Conservation (phyloP, 1,140 invertebrate genomes). For the Cydia amplana region DNA sequence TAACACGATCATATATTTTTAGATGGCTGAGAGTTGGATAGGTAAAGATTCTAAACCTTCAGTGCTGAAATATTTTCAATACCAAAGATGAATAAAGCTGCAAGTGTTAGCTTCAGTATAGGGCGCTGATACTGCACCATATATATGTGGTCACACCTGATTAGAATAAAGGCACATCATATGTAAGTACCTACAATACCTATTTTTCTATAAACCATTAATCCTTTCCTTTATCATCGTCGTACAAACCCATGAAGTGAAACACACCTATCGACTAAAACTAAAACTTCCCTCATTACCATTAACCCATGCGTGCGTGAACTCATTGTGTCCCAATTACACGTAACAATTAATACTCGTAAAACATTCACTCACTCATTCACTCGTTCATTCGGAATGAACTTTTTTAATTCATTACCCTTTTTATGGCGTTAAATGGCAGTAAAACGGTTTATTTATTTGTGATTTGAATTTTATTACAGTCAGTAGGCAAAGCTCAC, state of each 20-base stretch:
- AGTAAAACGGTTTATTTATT: constrained; percentile 63
- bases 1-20: not conserved
- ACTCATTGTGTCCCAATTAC: constrained; percentile 38
- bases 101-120: no score
- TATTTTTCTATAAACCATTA: not conserved
- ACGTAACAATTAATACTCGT: constrained; percentile 46
- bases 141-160: no score
- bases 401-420: constrained; percentile 59
- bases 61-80: no score
- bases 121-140: no score
- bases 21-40: not conserved
- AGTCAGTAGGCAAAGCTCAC: constrained; percentile 25
- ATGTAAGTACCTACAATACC: no score
- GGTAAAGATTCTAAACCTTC: no score
- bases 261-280: constrained; percentile 34
- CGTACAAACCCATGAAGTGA: not conserved
- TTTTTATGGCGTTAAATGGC: constrained; percentile 60
- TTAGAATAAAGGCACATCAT: no score
- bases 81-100: no score
- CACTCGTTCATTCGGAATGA: constrained; percentile 41
- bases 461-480: constrained; percentile 57
- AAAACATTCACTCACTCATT: constrained; percentile 36
- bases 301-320: constrained; percentile 40
- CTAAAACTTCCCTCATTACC: constrained; percentile 26
- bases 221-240: not conserved